Conservation (phyloP, 2,888 invertebrate genomes). For the Chalcosyrphus nemorum region DNA sequence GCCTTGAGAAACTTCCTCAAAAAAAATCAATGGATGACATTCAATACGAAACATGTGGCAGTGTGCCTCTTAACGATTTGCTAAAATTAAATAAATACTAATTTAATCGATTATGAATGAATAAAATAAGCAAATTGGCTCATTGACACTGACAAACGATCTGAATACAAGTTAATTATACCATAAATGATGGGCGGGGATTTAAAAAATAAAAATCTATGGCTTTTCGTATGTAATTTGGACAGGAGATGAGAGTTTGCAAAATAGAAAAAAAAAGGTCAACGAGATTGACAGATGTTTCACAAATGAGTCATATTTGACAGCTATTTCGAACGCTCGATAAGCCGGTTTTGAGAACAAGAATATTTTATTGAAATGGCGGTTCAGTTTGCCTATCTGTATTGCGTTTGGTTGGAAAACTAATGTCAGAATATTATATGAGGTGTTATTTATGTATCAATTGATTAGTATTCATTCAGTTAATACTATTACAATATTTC, state of each 20-base stretch:
- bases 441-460: no score
- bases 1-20: conserved; percentile 16
- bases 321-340: no score
- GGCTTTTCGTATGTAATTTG: background rate
- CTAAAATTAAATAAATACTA: background rate
- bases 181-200: background rate
- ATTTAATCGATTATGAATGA: conserved; percentile 5
- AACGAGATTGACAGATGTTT: background rate
- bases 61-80: conserved; percentile 9
- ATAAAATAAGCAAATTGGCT: conserved; percentile 22
- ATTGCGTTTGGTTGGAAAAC: no score
- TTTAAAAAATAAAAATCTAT: background rate
- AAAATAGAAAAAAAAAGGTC: background rate
- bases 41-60: background rate
- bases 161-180: conserved; percentile 7
- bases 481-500: no score
- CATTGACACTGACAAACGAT: conserved; percentile 30
- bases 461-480: no score
- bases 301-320: background rate
- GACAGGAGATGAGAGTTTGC: background rate
- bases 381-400: no score
- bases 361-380: no score
- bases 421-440: no score
- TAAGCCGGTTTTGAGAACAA: background rate
- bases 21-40: background rate